Conservation (phyloP, 2,113 vertebrate species). For the Phalacrocorax aristotelis region DNA sequence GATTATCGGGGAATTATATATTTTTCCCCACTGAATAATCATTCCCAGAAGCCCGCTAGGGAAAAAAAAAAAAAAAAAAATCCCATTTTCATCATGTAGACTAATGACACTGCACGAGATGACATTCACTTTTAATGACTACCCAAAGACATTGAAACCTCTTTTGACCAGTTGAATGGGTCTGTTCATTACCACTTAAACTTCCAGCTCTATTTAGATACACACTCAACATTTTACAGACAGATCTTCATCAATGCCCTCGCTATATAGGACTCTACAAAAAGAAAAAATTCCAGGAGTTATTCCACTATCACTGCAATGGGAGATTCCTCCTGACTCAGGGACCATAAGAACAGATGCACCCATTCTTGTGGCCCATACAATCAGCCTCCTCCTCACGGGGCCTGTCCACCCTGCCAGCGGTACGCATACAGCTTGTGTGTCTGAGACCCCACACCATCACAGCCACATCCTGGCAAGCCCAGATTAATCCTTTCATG, state of each 20-base stretch:
- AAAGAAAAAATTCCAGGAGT: background rate
- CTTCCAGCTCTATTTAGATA: background rate
- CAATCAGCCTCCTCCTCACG: background rate
- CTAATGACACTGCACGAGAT: background rate
- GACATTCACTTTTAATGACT: constrained; percentile 42
- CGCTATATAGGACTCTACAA: background rate
- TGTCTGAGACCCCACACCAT: background rate
- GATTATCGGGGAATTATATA: constrained; percentile 56
- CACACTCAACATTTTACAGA: background rate
- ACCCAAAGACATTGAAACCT: constrained; percentile 13
- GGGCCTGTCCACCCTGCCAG: background rate
- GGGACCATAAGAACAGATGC: background rate
- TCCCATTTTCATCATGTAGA: background rate
- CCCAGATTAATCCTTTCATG: background rate
- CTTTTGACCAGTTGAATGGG: background rate
- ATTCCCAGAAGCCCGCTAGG: constrained; percentile 25
- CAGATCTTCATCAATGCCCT: background rate
- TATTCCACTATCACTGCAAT: background rate
- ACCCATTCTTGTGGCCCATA: background rate
- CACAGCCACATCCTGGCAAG: background rate
- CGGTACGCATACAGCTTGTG: background rate
- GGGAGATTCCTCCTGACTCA: background rate
- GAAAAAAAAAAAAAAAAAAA: background rate
- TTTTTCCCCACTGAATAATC: constrained; percentile 49
- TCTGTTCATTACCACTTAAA: background rate